These are phyloP conservation scores for Gobio gobio DNA, from an alignment of 2,113 vertebrate genomes.

Conservation along the genomic window DNA sequence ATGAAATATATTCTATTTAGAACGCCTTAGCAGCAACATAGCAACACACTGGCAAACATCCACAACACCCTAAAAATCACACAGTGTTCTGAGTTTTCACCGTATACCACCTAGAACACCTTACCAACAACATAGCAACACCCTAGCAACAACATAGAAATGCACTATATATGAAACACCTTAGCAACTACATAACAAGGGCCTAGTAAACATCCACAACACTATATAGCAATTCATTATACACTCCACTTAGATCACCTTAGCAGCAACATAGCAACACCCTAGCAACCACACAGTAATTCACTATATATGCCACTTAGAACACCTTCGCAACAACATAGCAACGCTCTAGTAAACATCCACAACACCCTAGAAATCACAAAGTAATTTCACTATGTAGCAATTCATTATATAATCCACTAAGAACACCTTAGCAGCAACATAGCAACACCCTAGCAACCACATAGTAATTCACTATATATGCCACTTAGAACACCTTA, in stretches of 20 bases:
- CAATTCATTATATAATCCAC: neutral
- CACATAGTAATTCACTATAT: neutral
- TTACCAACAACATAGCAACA: neutral
- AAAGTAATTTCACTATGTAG: neutral
- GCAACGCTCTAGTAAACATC: neutral
- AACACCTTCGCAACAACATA: neutral
- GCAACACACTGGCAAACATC: neutral
- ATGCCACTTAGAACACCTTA: no score
- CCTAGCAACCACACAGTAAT: neutral
- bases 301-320: neutral
- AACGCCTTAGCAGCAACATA: neutral
- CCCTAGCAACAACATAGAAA: neutral
- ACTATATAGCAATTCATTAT: no score
- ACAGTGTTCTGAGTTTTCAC: no score
- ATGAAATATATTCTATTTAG: neutral
- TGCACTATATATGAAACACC: neutral
- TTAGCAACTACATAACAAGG: neutral
- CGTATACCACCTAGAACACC: neutral
- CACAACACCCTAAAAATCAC: neutral
- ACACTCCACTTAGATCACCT: neutral
- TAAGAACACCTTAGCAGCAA: neutral
- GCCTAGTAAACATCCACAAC: neutral
- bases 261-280: neutral
- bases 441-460: neutral
- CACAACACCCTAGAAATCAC: neutral